Percentiles rank a stretch among this genome's conserved stretches.
These are phyloP conservation scores for Notarius quadriscutis DNA, from an alignment of 2,113 vertebrate species.

Conservation along the genomic window DNA sequence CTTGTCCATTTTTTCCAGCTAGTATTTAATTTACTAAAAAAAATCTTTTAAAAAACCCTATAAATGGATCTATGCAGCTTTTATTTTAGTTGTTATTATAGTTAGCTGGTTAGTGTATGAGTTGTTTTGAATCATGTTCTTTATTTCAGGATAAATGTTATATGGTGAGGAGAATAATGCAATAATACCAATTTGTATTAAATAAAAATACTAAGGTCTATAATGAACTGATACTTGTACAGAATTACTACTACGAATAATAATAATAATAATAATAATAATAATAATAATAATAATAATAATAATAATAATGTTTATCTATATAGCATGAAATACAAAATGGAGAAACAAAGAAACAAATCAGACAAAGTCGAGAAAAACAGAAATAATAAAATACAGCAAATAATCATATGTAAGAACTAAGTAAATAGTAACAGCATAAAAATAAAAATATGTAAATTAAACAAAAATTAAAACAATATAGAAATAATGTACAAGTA, in stretches of 20 bases:
- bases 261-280: slow-evolving; percentile 4
- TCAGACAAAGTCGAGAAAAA: neutral
- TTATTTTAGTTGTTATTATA: neutral
- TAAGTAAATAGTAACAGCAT: neutral
- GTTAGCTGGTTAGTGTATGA: neutral
- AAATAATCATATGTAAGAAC: neutral
- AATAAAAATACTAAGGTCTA: neutral
- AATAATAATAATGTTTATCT: neutral
- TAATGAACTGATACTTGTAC: neutral
- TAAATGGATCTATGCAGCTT: neutral
- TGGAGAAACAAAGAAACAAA: neutral
- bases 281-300: neutral
- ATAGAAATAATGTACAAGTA: neutral
- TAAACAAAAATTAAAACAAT: neutral
- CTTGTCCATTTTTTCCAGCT: neutral
- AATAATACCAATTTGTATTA: neutral
- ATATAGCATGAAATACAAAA: neutral
- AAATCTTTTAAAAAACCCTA: neutral
- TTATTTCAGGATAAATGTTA: neutral
- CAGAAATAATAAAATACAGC: neutral
- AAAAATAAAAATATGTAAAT: neutral
- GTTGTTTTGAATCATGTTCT: neutral
- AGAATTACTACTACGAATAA: neutral
- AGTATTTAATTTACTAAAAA: neutral
- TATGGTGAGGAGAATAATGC: neutral